A percentile compares a stretch with the other conserved stretches of the same genome.
Evolutionary conservation across 2,888 invertebrate species (phyloP).

Genomic region (Callyntrura sp.): DNA sequence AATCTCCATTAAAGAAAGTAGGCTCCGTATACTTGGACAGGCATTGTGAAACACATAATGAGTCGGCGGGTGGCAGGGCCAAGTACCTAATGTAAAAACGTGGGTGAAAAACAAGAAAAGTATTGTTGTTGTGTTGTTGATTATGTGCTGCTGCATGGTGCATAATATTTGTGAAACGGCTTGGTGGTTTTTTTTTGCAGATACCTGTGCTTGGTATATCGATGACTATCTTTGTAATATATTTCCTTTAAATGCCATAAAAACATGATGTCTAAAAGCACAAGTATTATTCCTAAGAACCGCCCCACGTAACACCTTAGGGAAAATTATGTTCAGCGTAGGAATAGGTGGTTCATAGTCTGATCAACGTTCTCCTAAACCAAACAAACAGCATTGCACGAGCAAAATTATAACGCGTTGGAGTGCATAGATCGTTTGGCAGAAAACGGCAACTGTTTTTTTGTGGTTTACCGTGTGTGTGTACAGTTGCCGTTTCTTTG

Average conservation of each 20-base stretch:
- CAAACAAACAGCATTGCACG: too few relatives aligned
- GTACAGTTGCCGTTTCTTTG: too few relatives aligned
- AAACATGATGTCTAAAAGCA: neutral
- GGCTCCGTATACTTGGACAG: neutral
- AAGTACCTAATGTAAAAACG: neutral
- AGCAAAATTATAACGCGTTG: too few relatives aligned
- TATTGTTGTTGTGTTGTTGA: neutral
- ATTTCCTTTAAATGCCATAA: too few relatives aligned
- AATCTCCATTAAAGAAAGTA: conserved; percentile 32
- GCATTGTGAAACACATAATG: neutral
- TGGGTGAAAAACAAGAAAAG: conserved; percentile 1
- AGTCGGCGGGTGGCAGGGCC: too few relatives aligned
- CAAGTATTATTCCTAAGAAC: neutral
- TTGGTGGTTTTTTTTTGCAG: neutral
- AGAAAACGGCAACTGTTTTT: too few relatives aligned
- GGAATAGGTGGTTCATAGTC: neutral
- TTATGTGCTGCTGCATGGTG: too few relatives aligned
- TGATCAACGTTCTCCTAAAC: too few relatives aligned
- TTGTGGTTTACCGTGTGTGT: too few relatives aligned
- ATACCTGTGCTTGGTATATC: neutral
- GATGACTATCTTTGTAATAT: conserved; percentile 12
- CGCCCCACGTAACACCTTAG: conserved; percentile 34
- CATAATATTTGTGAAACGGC: neutral
- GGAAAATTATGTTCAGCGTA: neutral
- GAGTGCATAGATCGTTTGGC: too few relatives aligned